Evolutionary conservation across 2,113 vertebrate genomes (phyloP).

Genomic region (Urocitellus parryii): DNA sequence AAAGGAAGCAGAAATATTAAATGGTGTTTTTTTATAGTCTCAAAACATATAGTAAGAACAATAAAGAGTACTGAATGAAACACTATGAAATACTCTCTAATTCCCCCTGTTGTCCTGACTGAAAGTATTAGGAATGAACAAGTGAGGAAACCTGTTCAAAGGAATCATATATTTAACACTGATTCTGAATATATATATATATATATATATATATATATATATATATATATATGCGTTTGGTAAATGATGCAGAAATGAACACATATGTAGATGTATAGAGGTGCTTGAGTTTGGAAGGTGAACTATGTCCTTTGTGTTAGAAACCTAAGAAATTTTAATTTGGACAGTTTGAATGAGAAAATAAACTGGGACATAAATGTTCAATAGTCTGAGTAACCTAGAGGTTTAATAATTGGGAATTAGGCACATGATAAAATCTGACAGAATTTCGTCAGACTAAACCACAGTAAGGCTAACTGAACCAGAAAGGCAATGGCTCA

Average conservation of each 20-base stretch:
- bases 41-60: not conserved
- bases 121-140: not conserved
- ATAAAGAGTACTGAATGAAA: not conserved
- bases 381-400: not conserved
- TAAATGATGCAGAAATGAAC: not conserved
- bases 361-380: not conserved
- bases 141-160: not conserved
- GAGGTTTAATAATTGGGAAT: not conserved
- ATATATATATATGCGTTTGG: not conserved
- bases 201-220: too few relatives aligned
- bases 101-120: not conserved
- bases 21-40: not conserved
- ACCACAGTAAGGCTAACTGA: not conserved
- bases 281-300: not conserved
- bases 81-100: not conserved
- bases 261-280: too few relatives aligned
- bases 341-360: not conserved
- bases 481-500: not conserved
- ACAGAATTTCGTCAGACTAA: not conserved
- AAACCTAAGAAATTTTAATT: not conserved
- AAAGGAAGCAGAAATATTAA: not conserved
- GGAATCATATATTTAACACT: not conserved
- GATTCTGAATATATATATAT: too few relatives aligned
- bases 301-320: not conserved
- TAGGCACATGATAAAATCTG: not conserved